Percentiles rank a stretch among this genome's conserved stretches.
These are phyloP conservation scores for Tenthredo scrophulariae DNA, from an alignment of 2,888 invertebrate genomes.

Conservation along the genomic window DNA sequence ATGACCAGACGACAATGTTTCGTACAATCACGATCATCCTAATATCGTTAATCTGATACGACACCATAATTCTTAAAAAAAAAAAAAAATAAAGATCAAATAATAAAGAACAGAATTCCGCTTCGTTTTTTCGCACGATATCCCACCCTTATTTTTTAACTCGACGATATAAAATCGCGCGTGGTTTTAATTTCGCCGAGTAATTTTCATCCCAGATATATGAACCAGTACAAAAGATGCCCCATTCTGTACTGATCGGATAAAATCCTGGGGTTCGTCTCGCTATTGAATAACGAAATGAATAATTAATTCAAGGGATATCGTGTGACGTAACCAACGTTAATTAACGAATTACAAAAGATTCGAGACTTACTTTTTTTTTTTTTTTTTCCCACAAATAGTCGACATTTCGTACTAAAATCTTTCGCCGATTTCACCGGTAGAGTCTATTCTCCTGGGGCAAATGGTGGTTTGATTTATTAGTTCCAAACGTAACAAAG, in stretches of 20 bases:
- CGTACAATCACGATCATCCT: conserved; percentile 7
- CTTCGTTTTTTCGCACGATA: not conserved
- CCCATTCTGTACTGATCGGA: not conserved
- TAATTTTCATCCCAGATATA: not conserved
- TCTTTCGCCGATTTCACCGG: not conserved
- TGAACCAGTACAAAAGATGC: not conserved
- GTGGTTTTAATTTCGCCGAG: not conserved
- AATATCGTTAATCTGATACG: not conserved
- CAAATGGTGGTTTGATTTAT: conserved; percentile 47
- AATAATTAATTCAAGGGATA: not conserved
- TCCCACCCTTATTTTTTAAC: not conserved
- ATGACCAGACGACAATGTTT: conserved; percentile 32
- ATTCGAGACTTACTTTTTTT: not conserved
- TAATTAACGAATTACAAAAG: not conserved
- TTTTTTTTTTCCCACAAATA: too few species aligned
- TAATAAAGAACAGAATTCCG: not conserved
- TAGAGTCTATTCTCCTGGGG: conserved; percentile 35
- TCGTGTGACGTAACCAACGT: not conserved
- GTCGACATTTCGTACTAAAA: not conserved
- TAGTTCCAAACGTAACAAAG: conserved; percentile 30
- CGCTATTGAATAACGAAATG: too few species aligned
- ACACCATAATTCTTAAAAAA: not conserved
- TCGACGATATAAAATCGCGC: not conserved
- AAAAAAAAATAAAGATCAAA: not conserved
- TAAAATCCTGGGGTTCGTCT: not conserved